Evolutionary conservation across 2,113 vertebrate species (phyloP).

Genomic region (Dromiciops gliroides): DNA sequence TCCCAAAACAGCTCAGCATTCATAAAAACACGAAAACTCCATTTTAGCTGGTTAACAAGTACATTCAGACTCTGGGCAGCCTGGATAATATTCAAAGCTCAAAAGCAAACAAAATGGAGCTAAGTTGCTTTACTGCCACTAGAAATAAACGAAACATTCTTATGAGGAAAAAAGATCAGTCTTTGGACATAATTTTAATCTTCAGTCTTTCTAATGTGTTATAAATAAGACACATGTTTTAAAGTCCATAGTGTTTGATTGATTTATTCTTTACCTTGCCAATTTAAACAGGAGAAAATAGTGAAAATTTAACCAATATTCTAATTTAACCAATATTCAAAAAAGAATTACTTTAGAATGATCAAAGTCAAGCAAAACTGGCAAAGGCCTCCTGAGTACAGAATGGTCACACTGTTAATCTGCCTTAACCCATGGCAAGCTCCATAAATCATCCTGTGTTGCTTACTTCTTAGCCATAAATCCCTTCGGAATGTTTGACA

Average conservation of each 20-base stretch:
- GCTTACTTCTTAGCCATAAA: constrained; percentile 32
- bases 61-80: not conserved
- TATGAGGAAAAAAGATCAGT: constrained; percentile 46
- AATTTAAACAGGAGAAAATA: constrained; percentile 53
- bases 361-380: constrained; percentile 36
- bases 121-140: constrained; percentile 26
- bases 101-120: constrained; percentile 42
- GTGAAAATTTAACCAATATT: constrained; percentile 43
- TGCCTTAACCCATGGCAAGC: not conserved
- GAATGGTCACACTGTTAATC: constrained; percentile 36
- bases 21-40: not conserved
- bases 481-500: constrained; percentile 28
- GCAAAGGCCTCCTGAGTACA: constrained; percentile 36
- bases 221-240: constrained; percentile 67
- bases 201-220: constrained; percentile 41
- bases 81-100: constrained; percentile 39
- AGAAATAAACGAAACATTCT: not conserved
- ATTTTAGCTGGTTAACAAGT: not conserved
- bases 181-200: constrained; percentile 56
- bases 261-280: constrained; percentile 60
- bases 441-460: not conserved
- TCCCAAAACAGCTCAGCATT: not conserved
- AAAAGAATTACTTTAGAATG: not conserved
- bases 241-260: constrained; percentile 55
- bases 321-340: constrained; percentile 42